Percentiles rank a stretch among this genome's conserved stretches.
phyloP scores from a whole-genome alignment of 2,888 invertebrate species.

The Agrochola lychnidis region DNA sequence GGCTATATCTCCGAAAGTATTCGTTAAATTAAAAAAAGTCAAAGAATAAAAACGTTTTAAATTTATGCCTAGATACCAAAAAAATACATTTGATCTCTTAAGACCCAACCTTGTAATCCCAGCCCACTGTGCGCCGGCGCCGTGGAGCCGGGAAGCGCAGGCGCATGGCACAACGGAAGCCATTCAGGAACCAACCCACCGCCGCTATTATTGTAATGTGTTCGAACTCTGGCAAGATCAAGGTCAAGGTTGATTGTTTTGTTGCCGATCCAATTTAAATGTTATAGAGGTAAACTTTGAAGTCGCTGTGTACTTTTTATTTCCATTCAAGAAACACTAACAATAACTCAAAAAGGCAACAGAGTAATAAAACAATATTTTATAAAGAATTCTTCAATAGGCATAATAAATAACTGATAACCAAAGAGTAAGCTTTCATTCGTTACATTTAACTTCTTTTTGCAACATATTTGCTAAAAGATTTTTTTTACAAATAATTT shows the following conservation, averaged over 20 bases:
- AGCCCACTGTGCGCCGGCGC: too few relatives aligned
- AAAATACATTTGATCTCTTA: too few relatives aligned
- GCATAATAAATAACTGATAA: constrained; percentile 34
- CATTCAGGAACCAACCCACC: constrained; percentile 80
- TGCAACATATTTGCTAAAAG: constrained; percentile 3
- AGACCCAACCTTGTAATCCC: too few relatives aligned
- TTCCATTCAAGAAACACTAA: not conserved
- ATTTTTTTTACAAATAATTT: constrained; percentile 15
- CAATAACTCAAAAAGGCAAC: constrained; percentile 8
- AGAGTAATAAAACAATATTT: constrained; percentile 14
- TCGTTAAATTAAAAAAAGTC: too few relatives aligned
- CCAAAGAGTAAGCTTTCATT: constrained; percentile 23
- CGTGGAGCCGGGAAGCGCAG: constrained; percentile 79
- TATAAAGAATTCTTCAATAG: constrained; percentile 20
- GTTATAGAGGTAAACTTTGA: not conserved
- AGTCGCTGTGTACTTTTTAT: not conserved
- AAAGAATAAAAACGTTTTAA: too few relatives aligned
- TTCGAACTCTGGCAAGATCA: constrained; percentile 79
- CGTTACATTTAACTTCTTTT: constrained; percentile 5
- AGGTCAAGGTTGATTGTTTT: constrained; percentile 74
- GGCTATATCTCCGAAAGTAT: too few relatives aligned
- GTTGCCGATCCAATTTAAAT: constrained; percentile 22
- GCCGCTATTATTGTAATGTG: constrained; percentile 72
- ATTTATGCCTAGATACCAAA: too few relatives aligned
- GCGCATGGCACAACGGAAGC: constrained; percentile 80